Evolutionary conservation across 2,113 vertebrate genomes (phyloP), one percentile per base, ranked within the genome.

Genomic region (Neopipo cinnamomea): DNA sequence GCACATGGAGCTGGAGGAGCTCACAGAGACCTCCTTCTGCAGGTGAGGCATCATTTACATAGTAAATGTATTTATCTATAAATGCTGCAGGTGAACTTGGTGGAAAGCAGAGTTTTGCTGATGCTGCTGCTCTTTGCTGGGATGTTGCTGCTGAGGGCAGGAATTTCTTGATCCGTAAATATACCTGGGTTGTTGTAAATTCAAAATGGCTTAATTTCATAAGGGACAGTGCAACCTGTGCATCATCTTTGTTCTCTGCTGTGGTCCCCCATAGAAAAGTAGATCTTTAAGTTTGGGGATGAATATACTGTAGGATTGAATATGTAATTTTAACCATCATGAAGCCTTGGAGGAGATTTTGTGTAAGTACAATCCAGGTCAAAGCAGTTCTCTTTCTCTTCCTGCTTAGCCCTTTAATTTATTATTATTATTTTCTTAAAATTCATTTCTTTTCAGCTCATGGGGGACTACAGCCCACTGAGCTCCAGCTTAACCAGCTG

Each of bases 401-500:
- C 59, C 85, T 89, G 6, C 72, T 94, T 35, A 85, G 66, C 59
- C 33, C 53, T 89, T 76, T 68, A 52, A 73, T 92, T 91, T 66
- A 61, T 76, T 68, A 17, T 89, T 66, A 44, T 76, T 61, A 14
- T 25, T 63, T 49, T 25, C 53, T 28, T 0, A 3, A 8, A 70
- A 77, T 55, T 9, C 6, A 16, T 85, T 89, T 89, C 7, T 91
- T 75, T 44, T 47, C 37, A 41, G 35, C 70, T 10, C 52, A 2
- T 14, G 28, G 42, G 67, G 68, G 33, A 44, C 39, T 24, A 11
- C 30, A 78, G 67, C 89, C 88, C 83, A 31, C 73, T 2, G 39
- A 84, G 84, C 61, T 87, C 49, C 62, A 37, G 61, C 81, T 95
- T 95, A 66, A 92, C 65, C 30, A 85, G 47, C 70, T 87, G 80